These are phyloP conservation scores for Hyposoter didymator DNA, from an alignment of 2,888 invertebrate genomes.

Conservation along the genomic window DNA sequence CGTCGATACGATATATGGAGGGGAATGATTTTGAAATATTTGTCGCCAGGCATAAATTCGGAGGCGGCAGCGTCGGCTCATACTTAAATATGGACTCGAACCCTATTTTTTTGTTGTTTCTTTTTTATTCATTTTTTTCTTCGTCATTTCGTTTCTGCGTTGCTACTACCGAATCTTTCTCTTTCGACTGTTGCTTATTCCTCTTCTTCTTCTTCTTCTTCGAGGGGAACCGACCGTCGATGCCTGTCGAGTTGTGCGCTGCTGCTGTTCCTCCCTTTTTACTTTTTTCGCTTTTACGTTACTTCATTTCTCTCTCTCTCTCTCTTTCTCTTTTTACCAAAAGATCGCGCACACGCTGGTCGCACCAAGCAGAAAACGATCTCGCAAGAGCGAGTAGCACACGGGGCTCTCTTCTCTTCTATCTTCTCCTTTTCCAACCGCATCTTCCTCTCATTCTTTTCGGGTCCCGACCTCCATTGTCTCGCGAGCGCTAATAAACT, in stretches of 20 bases:
- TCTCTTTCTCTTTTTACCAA: conserved; percentile 33
- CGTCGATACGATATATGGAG: conserved; percentile 51
- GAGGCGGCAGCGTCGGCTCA: conserved; percentile 78
- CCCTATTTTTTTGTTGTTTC: conserved; percentile 66
- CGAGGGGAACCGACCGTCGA: conserved; percentile 67
- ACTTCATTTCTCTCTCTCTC: conserved; percentile 58
- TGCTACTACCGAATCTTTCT: conserved; percentile 56
- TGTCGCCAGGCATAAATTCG: conserved; percentile 83
- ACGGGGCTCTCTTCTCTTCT: conserved; percentile 55
- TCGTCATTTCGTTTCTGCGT: conserved; percentile 53
- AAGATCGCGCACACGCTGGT: conserved; percentile 40
- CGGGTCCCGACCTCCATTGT: conserved; percentile 84
- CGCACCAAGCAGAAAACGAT: conserved; percentile 45
- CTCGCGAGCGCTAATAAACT: conserved; percentile 83
- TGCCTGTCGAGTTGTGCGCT: conserved; percentile 60
- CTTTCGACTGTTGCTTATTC: conserved; percentile 56
- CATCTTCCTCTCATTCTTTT: conserved; percentile 79
- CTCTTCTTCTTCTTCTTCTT: conserved; percentile 44
- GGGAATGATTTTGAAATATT: conserved; percentile 82
- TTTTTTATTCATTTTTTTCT: conserved; percentile 50
- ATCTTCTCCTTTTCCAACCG: conserved; percentile 63
- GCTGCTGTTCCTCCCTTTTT: conserved; percentile 67
- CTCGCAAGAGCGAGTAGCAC: conserved; percentile 40
- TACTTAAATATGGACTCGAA: conserved; percentile 82
- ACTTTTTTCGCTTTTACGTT: conserved; percentile 63